Evolutionary conservation across 2,888 invertebrate genomes (phyloP).

Genomic region (Heliothis peltigera): DNA sequence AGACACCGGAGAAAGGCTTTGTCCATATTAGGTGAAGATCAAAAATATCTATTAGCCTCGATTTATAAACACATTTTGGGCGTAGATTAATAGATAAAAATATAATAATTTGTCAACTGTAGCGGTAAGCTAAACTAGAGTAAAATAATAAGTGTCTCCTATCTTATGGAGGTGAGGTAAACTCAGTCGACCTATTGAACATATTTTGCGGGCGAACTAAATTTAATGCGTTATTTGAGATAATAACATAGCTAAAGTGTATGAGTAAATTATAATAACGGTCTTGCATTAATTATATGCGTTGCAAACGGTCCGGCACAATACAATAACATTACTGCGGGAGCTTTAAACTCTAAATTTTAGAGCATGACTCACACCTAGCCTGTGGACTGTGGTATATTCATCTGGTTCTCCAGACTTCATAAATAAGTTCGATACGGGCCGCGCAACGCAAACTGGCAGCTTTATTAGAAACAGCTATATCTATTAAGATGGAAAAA

Average conservation of each 20-base stretch:
- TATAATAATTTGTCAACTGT: constrained; percentile 40
- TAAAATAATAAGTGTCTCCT: constrained; percentile 22
- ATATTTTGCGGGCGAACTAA: constrained; percentile 16
- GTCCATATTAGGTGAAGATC: constrained; percentile 19
- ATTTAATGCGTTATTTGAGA: constrained; percentile 44
- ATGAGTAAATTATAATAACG: constrained; percentile 57
- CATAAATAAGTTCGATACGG: constrained; percentile 78
- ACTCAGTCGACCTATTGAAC: constrained; percentile 12
- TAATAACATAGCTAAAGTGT: constrained; percentile 51
- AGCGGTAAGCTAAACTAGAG: constrained; percentile 16
- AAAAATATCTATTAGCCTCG: constrained; percentile 30
- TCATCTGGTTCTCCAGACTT: constrained; percentile 53
- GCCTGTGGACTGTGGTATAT: constrained; percentile 47
- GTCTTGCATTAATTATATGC: constrained; percentile 56
- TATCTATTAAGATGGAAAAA: constrained; percentile 65
- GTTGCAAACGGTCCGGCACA: constrained; percentile 48
- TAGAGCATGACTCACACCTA: constrained; percentile 59
- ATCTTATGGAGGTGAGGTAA: constrained; percentile 20
- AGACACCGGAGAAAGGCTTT: constrained; percentile 1
- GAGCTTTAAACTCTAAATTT: constrained; percentile 59
- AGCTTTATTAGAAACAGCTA: constrained; percentile 70
- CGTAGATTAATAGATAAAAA: constrained; percentile 42
- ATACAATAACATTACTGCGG: constrained; percentile 54
- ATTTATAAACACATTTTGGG: constrained; percentile 35
- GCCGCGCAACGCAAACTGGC: constrained; percentile 76